phyloP scores from a whole-genome alignment of 2,797 vertebrate species.

The Knipowitschia caucasica region DNA sequence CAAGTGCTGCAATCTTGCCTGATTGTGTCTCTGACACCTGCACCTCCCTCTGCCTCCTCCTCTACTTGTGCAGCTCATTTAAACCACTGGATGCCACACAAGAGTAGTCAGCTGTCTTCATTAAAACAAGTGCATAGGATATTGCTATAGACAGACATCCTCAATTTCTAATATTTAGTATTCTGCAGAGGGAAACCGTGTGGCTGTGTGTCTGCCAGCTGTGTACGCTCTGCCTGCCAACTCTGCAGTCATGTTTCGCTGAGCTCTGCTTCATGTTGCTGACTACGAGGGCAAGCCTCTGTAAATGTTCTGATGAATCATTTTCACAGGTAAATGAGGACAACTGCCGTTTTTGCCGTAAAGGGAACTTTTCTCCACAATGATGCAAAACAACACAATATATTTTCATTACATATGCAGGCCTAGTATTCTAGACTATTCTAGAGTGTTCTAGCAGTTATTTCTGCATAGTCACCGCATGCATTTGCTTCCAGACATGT shows the following conservation, averaged over 20 bases:
- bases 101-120: neutral
- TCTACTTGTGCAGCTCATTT: conserved; percentile 16
- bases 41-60: conserved; percentile 20
- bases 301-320: conserved; percentile 13
- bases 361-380: neutral
- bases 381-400: neutral
- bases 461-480: too few relatives aligned
- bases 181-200: conserved; percentile 14
- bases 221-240: conserved; percentile 33
- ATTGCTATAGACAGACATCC: neutral
- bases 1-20: conserved; percentile 56
- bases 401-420: neutral
- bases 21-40: conserved; percentile 56
- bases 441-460: too few relatives aligned
- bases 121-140: conserved; percentile 9
- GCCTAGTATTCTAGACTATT: too few relatives aligned
- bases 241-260: conserved; percentile 31
- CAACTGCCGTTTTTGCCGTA: neutral
- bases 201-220: conserved; percentile 28
- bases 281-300: conserved; percentile 20
- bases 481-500: too few relatives aligned
- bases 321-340: conserved; percentile 2
- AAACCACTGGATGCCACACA: conserved; percentile 7
- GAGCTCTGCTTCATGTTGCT: conserved; percentile 20
- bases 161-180: conserved; percentile 8